Evolutionary conservation across 2,113 vertebrate genomes (phyloP).

Genomic region (Nymphicus hollandicus): DNA sequence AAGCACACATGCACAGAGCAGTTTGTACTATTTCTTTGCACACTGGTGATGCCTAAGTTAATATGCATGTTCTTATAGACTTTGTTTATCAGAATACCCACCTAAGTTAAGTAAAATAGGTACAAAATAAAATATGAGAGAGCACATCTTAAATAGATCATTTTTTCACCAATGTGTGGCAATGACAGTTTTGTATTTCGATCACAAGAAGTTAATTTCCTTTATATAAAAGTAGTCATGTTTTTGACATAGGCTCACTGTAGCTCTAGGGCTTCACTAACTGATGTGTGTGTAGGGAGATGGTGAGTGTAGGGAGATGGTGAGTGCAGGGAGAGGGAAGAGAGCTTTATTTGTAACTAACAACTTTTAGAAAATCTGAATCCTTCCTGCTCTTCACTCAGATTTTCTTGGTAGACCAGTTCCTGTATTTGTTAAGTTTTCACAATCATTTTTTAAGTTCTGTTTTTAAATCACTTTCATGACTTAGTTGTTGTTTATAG

Average conservation of each 20-base stretch:
- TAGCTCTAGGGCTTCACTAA: neutral
- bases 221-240: neutral
- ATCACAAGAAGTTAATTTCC: neutral
- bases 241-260: neutral
- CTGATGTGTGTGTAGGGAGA: neutral
- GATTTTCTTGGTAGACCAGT: neutral
- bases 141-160: neutral
- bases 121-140: neutral
- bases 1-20: neutral
- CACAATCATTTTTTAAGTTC: neutral
- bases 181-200: neutral
- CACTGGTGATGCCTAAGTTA: neutral
- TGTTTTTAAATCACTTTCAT: neutral
- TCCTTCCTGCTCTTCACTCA: neutral
- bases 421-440: neutral
- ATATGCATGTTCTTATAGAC: neutral
- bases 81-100: neutral
- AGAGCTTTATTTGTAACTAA: neutral
- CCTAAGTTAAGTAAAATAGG: neutral
- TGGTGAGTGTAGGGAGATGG: neutral
- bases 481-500: neutral
- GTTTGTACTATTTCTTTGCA: neutral
- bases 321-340: neutral
- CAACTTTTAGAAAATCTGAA: neutral
- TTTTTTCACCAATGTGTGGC: neutral